phyloP scores from a whole-genome alignment of 2,113 vertebrate species.

The Ellobius talpinus region DNA sequence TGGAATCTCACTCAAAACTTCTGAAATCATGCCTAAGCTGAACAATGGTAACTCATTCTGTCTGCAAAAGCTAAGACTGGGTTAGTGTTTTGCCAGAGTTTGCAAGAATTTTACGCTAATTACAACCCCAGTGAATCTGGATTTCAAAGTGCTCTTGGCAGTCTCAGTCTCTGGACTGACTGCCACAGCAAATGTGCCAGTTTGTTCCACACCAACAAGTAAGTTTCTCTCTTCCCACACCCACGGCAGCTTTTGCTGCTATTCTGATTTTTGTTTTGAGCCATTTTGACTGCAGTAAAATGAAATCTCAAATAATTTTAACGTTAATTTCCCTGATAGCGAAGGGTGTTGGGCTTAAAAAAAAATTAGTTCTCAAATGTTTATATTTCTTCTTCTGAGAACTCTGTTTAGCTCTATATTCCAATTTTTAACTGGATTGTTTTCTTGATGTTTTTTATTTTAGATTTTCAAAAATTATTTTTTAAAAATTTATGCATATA shows the following conservation, averaged over 20 bases:
- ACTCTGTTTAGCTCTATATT: background rate
- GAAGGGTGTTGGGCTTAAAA: background rate
- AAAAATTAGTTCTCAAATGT: background rate
- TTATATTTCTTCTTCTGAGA: background rate
- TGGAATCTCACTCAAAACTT: background rate
- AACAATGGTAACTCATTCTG: background rate
- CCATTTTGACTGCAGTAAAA: background rate
- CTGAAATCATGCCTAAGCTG: background rate
- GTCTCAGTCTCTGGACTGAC: background rate
- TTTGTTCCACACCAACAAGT: too few species aligned
- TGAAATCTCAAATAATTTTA: background rate
- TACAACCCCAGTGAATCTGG: background rate
- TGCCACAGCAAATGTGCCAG: background rate
- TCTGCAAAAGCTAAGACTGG: background rate
- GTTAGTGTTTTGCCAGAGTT: background rate
- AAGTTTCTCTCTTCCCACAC: background rate
- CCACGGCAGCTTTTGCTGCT: background rate
- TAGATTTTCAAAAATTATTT: background rate
- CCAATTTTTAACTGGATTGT: background rate
- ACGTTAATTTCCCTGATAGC: background rate
- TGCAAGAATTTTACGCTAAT: background rate
- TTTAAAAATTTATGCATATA: background rate
- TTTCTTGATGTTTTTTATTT: background rate
- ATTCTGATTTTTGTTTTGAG: background rate
- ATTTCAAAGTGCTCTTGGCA: background rate